phyloP scores from a whole-genome alignment of 2,113 vertebrate species.

The Budorcas taxicolor region DNA sequence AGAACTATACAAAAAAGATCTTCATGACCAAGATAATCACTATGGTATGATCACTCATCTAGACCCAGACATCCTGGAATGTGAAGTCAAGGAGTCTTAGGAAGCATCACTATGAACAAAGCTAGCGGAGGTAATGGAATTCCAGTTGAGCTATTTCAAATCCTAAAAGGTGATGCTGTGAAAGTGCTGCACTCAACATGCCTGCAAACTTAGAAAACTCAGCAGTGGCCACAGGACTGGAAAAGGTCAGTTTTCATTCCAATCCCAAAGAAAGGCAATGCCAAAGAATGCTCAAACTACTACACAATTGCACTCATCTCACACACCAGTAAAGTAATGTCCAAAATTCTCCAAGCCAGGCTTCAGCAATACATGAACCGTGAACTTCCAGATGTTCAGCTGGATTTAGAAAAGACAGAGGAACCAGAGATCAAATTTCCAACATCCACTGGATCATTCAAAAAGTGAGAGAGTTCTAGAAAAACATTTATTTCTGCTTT shows the following conservation, averaged over 20 bases:
- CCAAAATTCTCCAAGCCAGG: neutral
- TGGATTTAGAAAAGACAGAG: neutral
- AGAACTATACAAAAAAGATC: neutral
- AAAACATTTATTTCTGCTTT: neutral
- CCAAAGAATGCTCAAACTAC: neutral
- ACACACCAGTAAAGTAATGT: neutral
- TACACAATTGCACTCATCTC: neutral
- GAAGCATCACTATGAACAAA: neutral
- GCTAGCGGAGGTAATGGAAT: neutral
- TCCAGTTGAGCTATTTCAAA: neutral
- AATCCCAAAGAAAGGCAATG: neutral
- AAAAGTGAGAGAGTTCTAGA: neutral
- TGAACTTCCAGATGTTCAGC: neutral
- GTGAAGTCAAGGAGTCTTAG: neutral
- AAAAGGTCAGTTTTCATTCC: neutral
- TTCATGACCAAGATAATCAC: neutral
- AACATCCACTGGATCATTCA: neutral
- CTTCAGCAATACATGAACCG: neutral
- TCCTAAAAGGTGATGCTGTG: neutral
- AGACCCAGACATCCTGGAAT: neutral
- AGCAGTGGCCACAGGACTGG: neutral
- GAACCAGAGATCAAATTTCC: neutral
- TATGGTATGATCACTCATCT: neutral
- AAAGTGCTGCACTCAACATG: neutral
- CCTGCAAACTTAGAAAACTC: neutral